Base-by-base conservation (phyloP, 1,140 invertebrate genomes). In the Drosophila ironensis region DNA sequence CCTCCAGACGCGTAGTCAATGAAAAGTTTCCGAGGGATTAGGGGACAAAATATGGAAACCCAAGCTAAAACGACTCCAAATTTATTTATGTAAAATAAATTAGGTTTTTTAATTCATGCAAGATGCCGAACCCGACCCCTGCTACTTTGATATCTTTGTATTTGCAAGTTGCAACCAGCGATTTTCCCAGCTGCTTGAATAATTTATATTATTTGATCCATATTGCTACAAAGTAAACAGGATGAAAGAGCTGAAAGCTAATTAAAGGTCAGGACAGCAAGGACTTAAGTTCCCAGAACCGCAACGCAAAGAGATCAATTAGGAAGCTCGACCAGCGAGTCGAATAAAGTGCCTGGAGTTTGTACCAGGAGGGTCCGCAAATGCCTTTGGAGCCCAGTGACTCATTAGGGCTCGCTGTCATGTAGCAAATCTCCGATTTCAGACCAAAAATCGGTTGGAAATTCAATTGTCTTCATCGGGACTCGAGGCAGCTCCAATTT, bases 201-300 rank as follows among this genome's bases (percentile, higher is more conserved):
- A 82, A 82, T 84, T 84, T 73, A 73, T 73, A 84, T 82, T 71
- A 73, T 63, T 78, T 84, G 53, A 84, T 73, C 61, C 59, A 82
- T 82, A 82, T 73, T 84, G 61, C 44, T 51, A 28, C 46, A 60
- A 45, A 14, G 38, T 47, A 28, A 48, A 46, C 50, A 48, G 33
- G 40, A 38, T 24, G 25, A 7, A 11, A 51, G 28, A 30, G 46
- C 11, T 38, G 24, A 16, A 6, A 57, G 66, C 47, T 80, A 80
- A 80, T 74, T 78, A 64, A 25, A 4, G 16, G 17, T 20, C 24
- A 42, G 14, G 5, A 16, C 6, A n/a, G 20, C 20, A 2, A 22
- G 2, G 2, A 5, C 17, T n/a, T n/a, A n/a, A n/a, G n/a, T n/a
- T n/a, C n/a, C n/a, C n/a, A n/a, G n/a, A n/a, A n/a, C n/a, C n/a